Evolutionary conservation across 2,113 vertebrate genomes (phyloP), one percentile per base, ranked within the genome.

Genomic region (Brachyhypopomus occidentalis): DNA sequence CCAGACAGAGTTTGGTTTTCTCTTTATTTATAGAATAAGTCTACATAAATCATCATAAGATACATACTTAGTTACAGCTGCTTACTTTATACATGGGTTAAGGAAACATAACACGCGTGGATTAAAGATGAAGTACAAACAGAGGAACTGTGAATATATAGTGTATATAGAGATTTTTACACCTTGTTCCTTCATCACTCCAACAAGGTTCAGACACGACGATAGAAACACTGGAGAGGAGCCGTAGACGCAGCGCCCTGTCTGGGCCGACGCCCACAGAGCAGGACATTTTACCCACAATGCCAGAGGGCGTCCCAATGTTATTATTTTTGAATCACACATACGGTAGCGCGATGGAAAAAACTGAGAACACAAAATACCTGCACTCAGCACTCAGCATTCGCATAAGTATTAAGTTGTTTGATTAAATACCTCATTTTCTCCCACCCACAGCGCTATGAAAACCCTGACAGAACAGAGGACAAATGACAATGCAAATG

Each of bases 1-100:
- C 4, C 63, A 74, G 73, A 34, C 22, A 34, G 9, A 67, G 41
- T 41, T 75, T 52, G 60, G 78, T 85, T 89, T 88, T 78, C 0
- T 16, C 64, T 88, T 89, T 88, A 86, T 89, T 88, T 88, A 89
- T 88, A 89, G 80, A 89, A 89, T 87, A 86, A 77, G 72, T 86
- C 82, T 89, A 89, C 86, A 88, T 88, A 88, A 89, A 88, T 88
- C 80, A 80, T 84, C n/a, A 45, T 84, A 84, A 84, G 78, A 87
- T 88, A 89, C 85, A 86, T 86, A 86, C 78, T 79, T 87, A 83
- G 80, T 86, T 88, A 86, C 84, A 89, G 80, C 78, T 75, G 80
- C 75, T 78, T 85, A 84, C 73, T 80, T 81, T 86, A 83, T 86
- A 89, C 80, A 87, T 86, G 85, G 75, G 77, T 71, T 79, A 85